Conservation (phyloP, 2,888 invertebrate species). For the Polymixis lichenea region DNA sequence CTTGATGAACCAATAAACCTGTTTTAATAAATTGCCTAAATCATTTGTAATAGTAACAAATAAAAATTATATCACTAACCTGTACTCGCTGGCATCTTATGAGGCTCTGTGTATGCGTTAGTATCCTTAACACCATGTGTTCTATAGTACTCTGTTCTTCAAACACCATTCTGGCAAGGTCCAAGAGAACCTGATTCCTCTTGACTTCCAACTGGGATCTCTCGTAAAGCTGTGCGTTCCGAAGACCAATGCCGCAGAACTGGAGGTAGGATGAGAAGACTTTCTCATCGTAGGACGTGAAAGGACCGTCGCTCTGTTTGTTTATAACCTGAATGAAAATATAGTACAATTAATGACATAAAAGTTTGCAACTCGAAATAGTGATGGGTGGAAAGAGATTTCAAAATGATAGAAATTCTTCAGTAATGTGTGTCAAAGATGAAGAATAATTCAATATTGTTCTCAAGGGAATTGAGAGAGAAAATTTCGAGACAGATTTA, state of each 20-base stretch:
- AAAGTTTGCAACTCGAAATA: not conserved
- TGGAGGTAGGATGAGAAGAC: conserved; percentile 98
- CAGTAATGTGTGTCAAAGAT: not conserved
- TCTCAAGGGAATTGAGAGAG: conserved; percentile 6
- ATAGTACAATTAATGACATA: conserved; percentile 14
- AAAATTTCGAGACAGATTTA: conserved; percentile 41
- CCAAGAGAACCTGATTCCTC: conserved; percentile 97
- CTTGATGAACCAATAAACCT: not conserved
- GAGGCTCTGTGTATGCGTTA: conserved; percentile 98
- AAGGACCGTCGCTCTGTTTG: conserved; percentile 95
- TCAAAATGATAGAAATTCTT: not conserved
- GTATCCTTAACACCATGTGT: conserved; percentile 97
- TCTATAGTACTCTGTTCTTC: conserved; percentile 99
- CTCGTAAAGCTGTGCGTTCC: conserved; percentile 99
- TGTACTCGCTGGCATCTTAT: conserved; percentile 98
- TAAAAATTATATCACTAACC: conserved; percentile 84
- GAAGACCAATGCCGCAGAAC: conserved; percentile 98
- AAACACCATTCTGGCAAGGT: conserved; percentile 98
- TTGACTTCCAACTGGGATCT: conserved; percentile 98
- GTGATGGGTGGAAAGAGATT: not conserved
- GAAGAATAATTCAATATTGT: not conserved
- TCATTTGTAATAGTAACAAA: not conserved
- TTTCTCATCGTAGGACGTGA: conserved; percentile 96
- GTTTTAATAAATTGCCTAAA: not conserved
- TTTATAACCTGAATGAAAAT: conserved; percentile 93